Percentiles rank a stretch among this genome's conserved stretches.
Evolutionary conservation across 1,140 invertebrate species (phyloP).

Genomic region (Bombus fervidus): DNA sequence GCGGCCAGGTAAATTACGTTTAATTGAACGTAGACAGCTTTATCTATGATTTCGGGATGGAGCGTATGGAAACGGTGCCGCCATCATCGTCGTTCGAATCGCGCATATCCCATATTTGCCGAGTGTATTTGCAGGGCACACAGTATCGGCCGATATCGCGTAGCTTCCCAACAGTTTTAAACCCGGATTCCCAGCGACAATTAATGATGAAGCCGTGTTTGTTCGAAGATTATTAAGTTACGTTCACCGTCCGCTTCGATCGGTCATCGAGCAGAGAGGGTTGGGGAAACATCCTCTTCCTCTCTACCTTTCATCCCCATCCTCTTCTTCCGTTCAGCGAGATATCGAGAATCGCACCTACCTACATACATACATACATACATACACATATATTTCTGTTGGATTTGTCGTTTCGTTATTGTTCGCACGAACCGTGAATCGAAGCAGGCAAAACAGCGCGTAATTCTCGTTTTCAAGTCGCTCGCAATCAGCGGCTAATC

Average conservation of each 20-base stretch:
- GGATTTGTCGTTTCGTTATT: not conserved
- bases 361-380: too few species aligned
- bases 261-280: slow-evolving; percentile 10
- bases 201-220: slow-evolving; percentile 68
- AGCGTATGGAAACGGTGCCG: slow-evolving; percentile 4
- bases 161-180: slow-evolving; percentile 66
- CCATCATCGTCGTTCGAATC: slow-evolving; percentile 19
- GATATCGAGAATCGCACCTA: not conserved
- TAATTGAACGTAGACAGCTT: slow-evolving; percentile 64
- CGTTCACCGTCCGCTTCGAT: slow-evolving; percentile 34
- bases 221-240: slow-evolving; percentile 71
- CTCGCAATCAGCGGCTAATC: slow-evolving; percentile 18
- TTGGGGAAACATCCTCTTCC: not conserved
- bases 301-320: not conserved
- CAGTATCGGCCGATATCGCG: slow-evolving; percentile 61
- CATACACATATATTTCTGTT: too few species aligned
- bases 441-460: not conserved
- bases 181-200: slow-evolving; percentile 65
- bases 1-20: slow-evolving; percentile 62
- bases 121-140: slow-evolving; percentile 62
- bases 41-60: slow-evolving; percentile 59
- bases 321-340: not conserved
- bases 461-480: not conserved
- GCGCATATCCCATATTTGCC: slow-evolving; percentile 54
- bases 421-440: not conserved